phyloP scores from a whole-genome alignment of 2,888 invertebrate species.

The Caenorhabditis zanzibari region DNA sequence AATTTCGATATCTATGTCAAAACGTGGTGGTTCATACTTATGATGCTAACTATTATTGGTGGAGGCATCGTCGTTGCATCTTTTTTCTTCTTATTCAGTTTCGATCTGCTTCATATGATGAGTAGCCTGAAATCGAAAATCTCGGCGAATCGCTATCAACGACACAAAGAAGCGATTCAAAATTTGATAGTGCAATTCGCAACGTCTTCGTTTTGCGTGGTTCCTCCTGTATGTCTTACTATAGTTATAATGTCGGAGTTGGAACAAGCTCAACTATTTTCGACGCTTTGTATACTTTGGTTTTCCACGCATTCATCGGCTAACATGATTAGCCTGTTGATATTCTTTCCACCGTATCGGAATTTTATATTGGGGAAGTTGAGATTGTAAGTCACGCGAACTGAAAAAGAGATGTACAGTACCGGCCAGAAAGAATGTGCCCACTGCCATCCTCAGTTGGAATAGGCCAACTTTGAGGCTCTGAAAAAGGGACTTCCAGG shows the following conservation, averaged over 20 bases:
- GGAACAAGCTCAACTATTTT: neutral
- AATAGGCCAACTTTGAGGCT: too few relatives aligned
- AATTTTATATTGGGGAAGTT: too few relatives aligned
- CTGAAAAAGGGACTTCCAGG: too few relatives aligned
- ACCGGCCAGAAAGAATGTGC: too few relatives aligned
- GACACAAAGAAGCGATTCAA: neutral
- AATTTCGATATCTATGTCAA: neutral
- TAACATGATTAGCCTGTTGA: too few relatives aligned
- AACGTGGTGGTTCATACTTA: neutral
- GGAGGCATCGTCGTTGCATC: neutral
- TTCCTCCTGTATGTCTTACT: neutral
- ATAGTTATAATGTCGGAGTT: neutral
- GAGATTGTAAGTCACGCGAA: too few relatives aligned
- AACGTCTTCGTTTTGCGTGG: neutral
- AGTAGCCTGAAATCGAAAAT: neutral
- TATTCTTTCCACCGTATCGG: too few relatives aligned
- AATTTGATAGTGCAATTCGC: constrained; percentile 2
- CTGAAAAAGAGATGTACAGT: too few relatives aligned
- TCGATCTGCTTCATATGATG: neutral
- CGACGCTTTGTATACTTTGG: too few relatives aligned
- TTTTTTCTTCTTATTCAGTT: neutral
- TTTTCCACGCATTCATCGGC: too few relatives aligned
- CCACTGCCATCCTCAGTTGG: too few relatives aligned
- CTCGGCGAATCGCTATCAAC: neutral
- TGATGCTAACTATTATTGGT: too few relatives aligned